Evolutionary conservation across 2,888 invertebrate genomes (phyloP).

Genomic region (Trachelus tabidus): DNA sequence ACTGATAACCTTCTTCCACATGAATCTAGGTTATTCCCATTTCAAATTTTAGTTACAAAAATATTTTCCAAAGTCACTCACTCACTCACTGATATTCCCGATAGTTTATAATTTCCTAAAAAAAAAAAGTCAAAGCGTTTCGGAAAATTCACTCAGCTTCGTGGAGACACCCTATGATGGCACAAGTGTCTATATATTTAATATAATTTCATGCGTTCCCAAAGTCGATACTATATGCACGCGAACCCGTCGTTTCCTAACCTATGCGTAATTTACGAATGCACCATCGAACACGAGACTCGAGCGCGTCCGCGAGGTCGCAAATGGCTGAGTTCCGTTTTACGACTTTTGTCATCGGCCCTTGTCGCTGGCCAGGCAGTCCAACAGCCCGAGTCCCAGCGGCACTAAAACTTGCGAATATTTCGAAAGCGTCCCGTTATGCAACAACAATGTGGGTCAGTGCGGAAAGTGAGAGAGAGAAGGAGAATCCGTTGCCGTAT

Average conservation of each 20-base stretch:
- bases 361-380: not conserved
- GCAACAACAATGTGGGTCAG: slow-evolving; percentile 58
- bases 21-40: not conserved
- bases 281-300: not conserved
- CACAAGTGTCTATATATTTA: not conserved
- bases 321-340: not conserved
- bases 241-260: not conserved
- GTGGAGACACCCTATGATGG: not conserved
- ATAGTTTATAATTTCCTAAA: not conserved
- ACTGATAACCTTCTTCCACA: not conserved
- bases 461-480: slow-evolving; percentile 26
- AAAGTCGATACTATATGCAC: not conserved
- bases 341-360: slow-evolving; percentile 3
- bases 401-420: slow-evolving; percentile 49
- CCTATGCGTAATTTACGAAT: not conserved
- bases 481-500: slow-evolving; percentile 27
- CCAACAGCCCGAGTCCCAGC: slow-evolving; percentile 2
- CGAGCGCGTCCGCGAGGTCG: not conserved
- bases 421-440: slow-evolving; percentile 52
- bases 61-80: not conserved
- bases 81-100: not conserved
- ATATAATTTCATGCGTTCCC: not conserved
- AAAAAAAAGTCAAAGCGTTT: not conserved
- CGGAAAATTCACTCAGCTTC: not conserved
- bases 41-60: not conserved